These are phyloP conservation scores for Meliscaeva auricollis DNA, from an alignment of 2,888 invertebrate species.

Conservation along the genomic window DNA sequence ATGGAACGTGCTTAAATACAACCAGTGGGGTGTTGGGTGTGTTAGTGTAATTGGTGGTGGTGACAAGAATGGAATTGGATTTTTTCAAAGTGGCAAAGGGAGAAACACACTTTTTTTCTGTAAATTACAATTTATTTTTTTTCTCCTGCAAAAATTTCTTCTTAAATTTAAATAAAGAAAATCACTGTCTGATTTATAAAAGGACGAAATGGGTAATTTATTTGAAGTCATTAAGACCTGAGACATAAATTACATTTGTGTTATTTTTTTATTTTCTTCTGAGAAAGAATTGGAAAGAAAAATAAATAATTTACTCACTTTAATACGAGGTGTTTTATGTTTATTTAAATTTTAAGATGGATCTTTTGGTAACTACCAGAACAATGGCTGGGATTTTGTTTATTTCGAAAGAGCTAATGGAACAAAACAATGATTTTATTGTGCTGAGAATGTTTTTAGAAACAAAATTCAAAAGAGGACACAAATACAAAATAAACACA, in stretches of 20 bases:
- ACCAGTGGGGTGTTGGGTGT: neutral
- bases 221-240: neutral
- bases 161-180: neutral
- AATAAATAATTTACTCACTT: neutral
- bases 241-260: constrained; percentile 10
- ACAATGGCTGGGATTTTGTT: too few relatives aligned
- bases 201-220: constrained; percentile 21
- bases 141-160: neutral
- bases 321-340: too few relatives aligned
- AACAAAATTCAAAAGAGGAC: too few relatives aligned
- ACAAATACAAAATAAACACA: too few relatives aligned
- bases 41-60: neutral
- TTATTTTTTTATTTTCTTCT: neutral
- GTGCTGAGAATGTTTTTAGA: too few relatives aligned
- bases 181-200: constrained; percentile 12
- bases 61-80: neutral
- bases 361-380: too few relatives aligned
- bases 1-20: constrained; percentile 49
- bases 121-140: neutral
- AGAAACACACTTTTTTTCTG: neutral
- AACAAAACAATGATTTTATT: too few relatives aligned
- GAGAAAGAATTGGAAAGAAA: neutral
- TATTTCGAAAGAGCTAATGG: too few relatives aligned
- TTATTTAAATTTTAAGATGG: too few relatives aligned
- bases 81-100: neutral